phyloP scores from a whole-genome alignment of 1,140 invertebrate genomes.

The Tetranychus urticae region DNA sequence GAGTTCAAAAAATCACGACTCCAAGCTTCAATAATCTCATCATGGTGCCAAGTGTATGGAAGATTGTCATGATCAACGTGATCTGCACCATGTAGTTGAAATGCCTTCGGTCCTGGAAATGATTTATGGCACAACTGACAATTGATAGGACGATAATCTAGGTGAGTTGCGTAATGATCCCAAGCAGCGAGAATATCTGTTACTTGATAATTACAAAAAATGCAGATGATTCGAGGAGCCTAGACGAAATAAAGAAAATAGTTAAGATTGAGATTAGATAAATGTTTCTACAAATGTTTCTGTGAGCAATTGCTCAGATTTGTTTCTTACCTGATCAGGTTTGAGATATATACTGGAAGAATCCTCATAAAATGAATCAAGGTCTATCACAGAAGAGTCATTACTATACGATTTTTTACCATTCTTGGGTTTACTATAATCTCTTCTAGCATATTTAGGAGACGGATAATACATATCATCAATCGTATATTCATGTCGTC shows the following conservation, averaged over 20 bases:
- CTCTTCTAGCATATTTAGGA: too few relatives aligned
- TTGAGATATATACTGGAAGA: too few relatives aligned
- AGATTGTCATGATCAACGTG: neutral
- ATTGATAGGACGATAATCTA: neutral
- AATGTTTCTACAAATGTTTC: too few relatives aligned
- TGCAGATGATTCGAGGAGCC: neutral
- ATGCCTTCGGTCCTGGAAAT: neutral
- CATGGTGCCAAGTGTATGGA: neutral
- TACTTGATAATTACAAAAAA: neutral
- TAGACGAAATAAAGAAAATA: neutral
- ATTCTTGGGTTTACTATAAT: too few relatives aligned
- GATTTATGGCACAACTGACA: neutral
- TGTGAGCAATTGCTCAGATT: too few relatives aligned
- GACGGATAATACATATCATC: too few relatives aligned
- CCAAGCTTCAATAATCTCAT: neutral
- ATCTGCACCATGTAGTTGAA: neutral
- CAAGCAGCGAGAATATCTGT: neutral
- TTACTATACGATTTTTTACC: too few relatives aligned
- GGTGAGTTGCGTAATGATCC: neutral
- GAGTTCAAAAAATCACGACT: neutral
- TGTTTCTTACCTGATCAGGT: too few relatives aligned
- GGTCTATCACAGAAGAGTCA: too few relatives aligned
- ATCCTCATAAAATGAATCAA: too few relatives aligned
- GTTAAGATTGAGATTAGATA: too few relatives aligned
- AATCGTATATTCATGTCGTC: too few relatives aligned